Evolutionary conservation across 2,888 invertebrate species (phyloP).

Genomic region (Meloe dianella): DNA sequence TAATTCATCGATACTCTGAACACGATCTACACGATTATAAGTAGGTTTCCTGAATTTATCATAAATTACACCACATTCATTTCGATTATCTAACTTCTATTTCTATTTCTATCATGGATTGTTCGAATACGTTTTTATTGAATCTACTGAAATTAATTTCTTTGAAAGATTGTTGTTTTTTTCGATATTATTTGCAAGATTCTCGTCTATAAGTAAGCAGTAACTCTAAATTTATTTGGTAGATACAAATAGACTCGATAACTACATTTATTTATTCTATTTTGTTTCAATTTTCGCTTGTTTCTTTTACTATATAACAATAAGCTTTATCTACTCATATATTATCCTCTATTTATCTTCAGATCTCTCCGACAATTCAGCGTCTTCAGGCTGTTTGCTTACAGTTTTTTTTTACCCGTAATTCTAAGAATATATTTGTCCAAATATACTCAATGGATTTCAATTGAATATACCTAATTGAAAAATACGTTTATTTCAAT

Average conservation of each 20-base stretch:
- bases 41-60: not conserved
- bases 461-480: too few species aligned
- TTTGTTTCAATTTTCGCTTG: not conserved
- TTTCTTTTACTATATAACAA: not conserved
- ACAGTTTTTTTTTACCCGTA: not conserved
- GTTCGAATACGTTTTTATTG: not conserved
- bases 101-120: not conserved
- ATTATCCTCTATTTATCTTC: not conserved
- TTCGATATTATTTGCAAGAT: too few species aligned
- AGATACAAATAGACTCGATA: not conserved
- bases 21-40: not conserved
- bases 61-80: not conserved
- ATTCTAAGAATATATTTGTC: not conserved
- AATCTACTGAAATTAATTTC: not conserved
- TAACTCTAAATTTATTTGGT: too few species aligned
- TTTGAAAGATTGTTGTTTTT: too few species aligned
- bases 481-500: not conserved
- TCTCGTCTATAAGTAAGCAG: too few species aligned
- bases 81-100: not conserved
- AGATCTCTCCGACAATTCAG: not conserved
- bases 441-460: too few species aligned
- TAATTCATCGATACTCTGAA: not conserved
- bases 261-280: not conserved
- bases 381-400: not conserved
- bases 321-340: not conserved